phyloP scores from a whole-genome alignment of 2,888 invertebrate species.

The Ellobium chinense region DNA sequence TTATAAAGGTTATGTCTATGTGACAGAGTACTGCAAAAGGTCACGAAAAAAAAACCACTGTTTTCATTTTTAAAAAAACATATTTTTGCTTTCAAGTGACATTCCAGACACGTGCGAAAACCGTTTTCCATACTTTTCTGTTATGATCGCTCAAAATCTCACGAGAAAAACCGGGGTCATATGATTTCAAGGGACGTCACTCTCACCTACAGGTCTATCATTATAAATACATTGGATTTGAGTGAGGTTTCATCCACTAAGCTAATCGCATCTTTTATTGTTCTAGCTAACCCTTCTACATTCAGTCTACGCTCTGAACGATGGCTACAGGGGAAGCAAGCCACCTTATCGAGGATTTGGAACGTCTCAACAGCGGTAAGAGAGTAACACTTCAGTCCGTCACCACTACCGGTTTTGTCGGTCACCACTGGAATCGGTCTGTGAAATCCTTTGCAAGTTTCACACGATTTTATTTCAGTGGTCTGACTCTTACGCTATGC shows the following conservation, averaged over 20 bases:
- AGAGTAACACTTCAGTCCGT: too few species aligned
- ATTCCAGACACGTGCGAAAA: too few species aligned
- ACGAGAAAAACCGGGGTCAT: conserved; percentile 33
- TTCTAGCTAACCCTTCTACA: background rate
- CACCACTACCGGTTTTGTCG: too few species aligned
- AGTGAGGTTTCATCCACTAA: background rate
- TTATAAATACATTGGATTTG: background rate
- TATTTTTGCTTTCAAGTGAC: too few species aligned
- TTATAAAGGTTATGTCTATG: too few species aligned
- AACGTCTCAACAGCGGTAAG: conserved; percentile 26
- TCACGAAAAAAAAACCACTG: too few species aligned
- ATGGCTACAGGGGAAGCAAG: conserved; percentile 38
- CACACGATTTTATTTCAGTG: too few species aligned
- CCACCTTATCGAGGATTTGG: conserved; percentile 42
- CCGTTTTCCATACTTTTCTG: conserved; percentile 20
- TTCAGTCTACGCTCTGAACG: background rate
- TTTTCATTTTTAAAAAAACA: too few species aligned
- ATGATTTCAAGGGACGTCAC: conserved; percentile 37
- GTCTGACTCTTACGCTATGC: too few species aligned
- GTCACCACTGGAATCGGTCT: too few species aligned
- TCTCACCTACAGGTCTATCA: background rate
- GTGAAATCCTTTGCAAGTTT: too few species aligned
- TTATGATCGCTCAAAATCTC: background rate
- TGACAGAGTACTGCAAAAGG: too few species aligned
- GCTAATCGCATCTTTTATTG: background rate